phyloP scores from a whole-genome alignment of 2,113 vertebrate genomes.

The Myxocyprinus asiaticus region DNA sequence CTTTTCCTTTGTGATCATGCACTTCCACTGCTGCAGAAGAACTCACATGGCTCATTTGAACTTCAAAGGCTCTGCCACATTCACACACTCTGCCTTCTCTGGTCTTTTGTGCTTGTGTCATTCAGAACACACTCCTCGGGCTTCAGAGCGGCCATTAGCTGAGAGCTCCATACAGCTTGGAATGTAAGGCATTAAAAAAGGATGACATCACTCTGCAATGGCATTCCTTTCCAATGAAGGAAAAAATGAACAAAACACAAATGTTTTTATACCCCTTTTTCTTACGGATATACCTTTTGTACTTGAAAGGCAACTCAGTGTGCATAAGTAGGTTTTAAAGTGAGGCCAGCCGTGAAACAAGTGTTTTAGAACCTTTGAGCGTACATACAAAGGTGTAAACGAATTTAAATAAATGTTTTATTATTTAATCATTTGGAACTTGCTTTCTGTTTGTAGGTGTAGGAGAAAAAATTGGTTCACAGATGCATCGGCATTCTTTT shows the following conservation, averaged over 20 bases:
- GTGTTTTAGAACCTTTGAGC: no score
- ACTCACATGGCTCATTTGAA: neutral
- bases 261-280: neutral
- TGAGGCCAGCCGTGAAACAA: no score
- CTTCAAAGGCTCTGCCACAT: conserved; percentile 6
- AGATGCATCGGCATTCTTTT: no score
- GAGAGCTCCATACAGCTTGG: conserved; percentile 1
- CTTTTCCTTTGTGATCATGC: neutral
- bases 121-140: conserved; percentile 6
- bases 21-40: neutral
- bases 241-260: conserved; percentile 19
- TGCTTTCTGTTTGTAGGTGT: no score
- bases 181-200: conserved; percentile 13
- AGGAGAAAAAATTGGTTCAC: no score
- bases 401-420: no score
- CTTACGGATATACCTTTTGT: neutral
- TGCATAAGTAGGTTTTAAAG: no score
- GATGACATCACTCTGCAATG: conserved; percentile 33
- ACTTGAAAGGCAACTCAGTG: no score
- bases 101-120: conserved; percentile 18
- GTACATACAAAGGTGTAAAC: no score
- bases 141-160: neutral
- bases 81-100: conserved; percentile 1
- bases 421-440: no score
- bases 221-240: conserved; percentile 25